Base-by-base conservation (phyloP, 2,797 vertebrate species). In the Saxicola maurus region DNA sequence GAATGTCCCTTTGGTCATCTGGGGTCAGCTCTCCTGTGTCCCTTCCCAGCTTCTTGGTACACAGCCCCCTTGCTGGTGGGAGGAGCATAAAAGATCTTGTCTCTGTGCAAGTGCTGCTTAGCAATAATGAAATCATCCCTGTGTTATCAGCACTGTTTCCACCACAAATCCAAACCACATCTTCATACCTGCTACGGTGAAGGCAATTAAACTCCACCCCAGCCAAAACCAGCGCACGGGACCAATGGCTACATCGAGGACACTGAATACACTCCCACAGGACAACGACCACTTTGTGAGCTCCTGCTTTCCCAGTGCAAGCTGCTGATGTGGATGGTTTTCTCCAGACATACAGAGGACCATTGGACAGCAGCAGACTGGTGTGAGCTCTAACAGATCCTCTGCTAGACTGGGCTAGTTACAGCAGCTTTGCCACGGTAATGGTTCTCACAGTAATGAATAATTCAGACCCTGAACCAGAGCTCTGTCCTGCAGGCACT, bases 281-380 rank as follows among this genome's bases (percentile, higher is more conserved):
- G 11, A 5, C 23, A 38, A 5, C 60, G 42, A 30, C 3, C 7
- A 2, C 31, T 78, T 62, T 42, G 20, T 27, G 49, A 51, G 7
- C 28, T 52, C 30, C 43, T 68, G 11, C 48, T n/a, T 49, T 69
- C 23, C 62, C 10, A 1, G 10, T 52, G 42, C 28, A 30, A 13
- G 28, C 52, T 66, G n/a, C 15, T 10, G 2, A 0, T 4, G 3
- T 19, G 38, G 21, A 9, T 25, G 35, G 6, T 4, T 30, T 9
- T 28, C 24, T 75, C 45, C 27, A 53, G 73, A 11, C 8, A 10
- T 13, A 5, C 0, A 45, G 18, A 53, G n/a, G 10, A 40, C 13
- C 18, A 21, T 30, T 11, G 18, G 40, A n/a, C 27, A 77, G 67
- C 20, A 43, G 53, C 6, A 30, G 73, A 11, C 7, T 9, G 5